Percentiles rank a stretch among this genome's conserved stretches.
Evolutionary conservation across 2,113 vertebrate genomes (phyloP).

Genomic region (Leucoraja erinaceus): DNA sequence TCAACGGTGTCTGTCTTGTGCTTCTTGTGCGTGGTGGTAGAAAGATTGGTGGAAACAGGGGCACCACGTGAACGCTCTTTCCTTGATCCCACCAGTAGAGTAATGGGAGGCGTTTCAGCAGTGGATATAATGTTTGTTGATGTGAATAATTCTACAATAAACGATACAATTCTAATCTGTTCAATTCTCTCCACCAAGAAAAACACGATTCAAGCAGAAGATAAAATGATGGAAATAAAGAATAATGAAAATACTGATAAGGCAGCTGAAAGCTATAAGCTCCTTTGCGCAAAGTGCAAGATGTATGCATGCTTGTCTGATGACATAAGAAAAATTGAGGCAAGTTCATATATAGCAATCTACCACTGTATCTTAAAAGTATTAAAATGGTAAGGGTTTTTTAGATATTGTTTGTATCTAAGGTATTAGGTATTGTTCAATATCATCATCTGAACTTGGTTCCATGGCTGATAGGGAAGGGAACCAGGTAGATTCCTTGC

Average conservation of each 20-base stretch:
- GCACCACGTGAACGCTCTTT: too few relatives aligned
- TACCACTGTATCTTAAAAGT: background rate
- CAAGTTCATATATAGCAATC: background rate
- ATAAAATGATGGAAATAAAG: constrained; percentile 29
- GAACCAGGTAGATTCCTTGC: too few relatives aligned
- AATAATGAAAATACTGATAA: constrained; percentile 16
- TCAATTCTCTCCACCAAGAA: constrained; percentile 41
- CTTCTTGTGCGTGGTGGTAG: too few relatives aligned
- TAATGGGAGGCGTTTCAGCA: background rate
- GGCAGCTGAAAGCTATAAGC: constrained; percentile 38
- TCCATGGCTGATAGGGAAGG: too few relatives aligned
- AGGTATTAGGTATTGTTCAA: too few relatives aligned
- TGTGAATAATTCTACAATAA: background rate
- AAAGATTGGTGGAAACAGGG: too few relatives aligned
- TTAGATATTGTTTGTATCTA: background rate
- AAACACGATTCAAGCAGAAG: constrained; percentile 41
- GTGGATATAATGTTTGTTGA: background rate
- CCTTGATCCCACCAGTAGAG: too few relatives aligned
- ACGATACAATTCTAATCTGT: background rate
- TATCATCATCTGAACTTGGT: too few relatives aligned
- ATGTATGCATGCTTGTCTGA: constrained; percentile 41
- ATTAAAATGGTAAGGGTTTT: background rate
- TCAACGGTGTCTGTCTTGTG: too few relatives aligned
- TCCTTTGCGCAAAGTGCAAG: constrained; percentile 48
- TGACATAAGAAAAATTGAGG: constrained; percentile 45